Percentiles rank a stretch among this genome's conserved stretches.
Evolutionary conservation across 2,113 vertebrate genomes (phyloP).

Genomic region (Syngnathus floridae): DNA sequence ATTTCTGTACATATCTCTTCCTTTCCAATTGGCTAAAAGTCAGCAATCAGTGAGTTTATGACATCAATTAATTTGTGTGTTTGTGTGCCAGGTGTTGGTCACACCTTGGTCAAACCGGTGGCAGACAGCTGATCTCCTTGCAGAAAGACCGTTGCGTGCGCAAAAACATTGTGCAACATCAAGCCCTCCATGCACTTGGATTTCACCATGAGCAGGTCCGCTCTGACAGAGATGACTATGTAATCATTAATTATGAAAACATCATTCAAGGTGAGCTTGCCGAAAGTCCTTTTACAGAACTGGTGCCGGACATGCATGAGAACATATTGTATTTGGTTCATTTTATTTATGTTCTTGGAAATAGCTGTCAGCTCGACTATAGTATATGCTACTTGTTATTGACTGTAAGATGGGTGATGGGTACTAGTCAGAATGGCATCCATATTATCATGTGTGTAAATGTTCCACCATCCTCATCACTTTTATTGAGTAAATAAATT

Average conservation of each 20-base stretch:
- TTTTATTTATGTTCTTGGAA: neutral
- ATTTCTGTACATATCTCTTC: too few species aligned
- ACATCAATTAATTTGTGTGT: neutral
- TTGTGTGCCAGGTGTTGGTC: neutral
- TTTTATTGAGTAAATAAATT: too few species aligned
- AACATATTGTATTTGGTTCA: neutral
- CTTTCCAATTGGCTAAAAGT: neutral
- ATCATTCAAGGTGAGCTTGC: conserved; percentile 25
- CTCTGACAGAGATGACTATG: conserved; percentile 48
- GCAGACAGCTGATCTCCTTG: conserved; percentile 9
- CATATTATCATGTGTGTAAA: neutral
- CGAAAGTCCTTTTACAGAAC: neutral
- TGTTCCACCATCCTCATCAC: neutral
- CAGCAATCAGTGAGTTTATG: neutral
- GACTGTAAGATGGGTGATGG: too few species aligned
- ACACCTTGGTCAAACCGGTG: too few species aligned
- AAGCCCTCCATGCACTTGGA: conserved; percentile 62
- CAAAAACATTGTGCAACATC: conserved; percentile 39
- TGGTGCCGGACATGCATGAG: neutral
- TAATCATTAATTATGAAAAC: conserved; percentile 46
- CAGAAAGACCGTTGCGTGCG: conserved; percentile 12
- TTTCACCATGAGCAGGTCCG: conserved; percentile 65
- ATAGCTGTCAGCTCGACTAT: too few species aligned
- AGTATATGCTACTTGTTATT: neutral
- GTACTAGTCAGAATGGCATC: neutral